Conservation (phyloP, 2,797 vertebrate genomes). For the Hoplostethus atlanticus region DNA sequence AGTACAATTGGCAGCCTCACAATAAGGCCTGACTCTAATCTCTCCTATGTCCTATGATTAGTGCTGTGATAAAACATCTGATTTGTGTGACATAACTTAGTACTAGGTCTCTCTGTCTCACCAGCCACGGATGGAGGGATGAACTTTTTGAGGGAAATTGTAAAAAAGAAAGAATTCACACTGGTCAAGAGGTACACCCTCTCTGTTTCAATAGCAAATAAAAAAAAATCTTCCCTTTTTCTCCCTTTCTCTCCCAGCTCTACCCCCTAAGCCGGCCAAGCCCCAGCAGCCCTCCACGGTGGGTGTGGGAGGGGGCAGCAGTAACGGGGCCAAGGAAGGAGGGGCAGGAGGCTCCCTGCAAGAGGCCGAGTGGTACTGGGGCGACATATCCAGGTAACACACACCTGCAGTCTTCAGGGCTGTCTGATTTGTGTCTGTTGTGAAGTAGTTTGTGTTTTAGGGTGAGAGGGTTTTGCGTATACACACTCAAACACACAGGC, state of each 20-base stretch:
- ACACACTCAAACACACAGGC: too few relatives aligned
- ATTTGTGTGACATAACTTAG: neutral
- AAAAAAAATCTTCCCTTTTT: neutral
- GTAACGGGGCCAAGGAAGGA: constrained; percentile 86
- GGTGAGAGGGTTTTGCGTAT: neutral
- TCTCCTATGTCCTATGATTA: neutral
- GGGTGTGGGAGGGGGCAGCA: constrained; percentile 77
- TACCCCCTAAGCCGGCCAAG: constrained; percentile 95
- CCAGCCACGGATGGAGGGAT: neutral
- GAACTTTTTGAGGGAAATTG: neutral
- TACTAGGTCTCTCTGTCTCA: too few relatives aligned
- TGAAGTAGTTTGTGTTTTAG: neutral
- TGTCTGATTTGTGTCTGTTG: neutral
- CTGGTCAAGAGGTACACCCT: too few relatives aligned
- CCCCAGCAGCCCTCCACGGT: constrained; percentile 84
- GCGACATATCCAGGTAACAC: constrained; percentile 95
- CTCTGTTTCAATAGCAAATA: too few relatives aligned
- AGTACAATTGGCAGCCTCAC: too few relatives aligned
- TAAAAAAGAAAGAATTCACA: too few relatives aligned
- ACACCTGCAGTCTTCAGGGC: constrained; percentile 1
- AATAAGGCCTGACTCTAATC: neutral
- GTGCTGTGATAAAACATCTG: too few relatives aligned
- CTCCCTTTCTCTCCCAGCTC: constrained; percentile 83
- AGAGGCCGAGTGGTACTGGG: constrained; percentile 99
- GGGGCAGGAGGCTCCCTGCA: constrained; percentile 87